phyloP scores from a whole-genome alignment of 2,113 vertebrate species.

The Dicerorhinus sumatrensis region DNA sequence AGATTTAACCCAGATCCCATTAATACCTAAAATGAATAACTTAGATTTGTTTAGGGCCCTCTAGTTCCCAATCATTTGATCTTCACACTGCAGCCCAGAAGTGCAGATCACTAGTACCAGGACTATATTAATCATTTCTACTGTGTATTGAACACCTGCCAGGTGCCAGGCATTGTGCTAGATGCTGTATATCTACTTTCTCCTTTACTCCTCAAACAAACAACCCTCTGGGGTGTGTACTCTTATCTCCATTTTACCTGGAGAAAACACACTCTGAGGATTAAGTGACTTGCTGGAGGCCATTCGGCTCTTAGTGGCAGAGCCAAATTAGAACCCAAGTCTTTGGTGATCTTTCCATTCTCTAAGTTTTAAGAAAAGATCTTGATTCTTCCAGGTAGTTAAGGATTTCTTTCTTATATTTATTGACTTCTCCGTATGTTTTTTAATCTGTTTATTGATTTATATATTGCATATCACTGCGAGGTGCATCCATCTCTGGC shows the following conservation, averaged over 20 bases:
- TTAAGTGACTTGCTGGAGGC: not conserved
- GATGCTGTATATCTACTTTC: not conserved
- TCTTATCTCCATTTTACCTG: not conserved
- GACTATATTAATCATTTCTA: not conserved
- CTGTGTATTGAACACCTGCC: not conserved
- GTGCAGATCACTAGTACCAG: not conserved
- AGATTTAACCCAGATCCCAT: not conserved
- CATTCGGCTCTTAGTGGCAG: not conserved
- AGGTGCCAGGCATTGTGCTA: not conserved
- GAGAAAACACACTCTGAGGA: not conserved
- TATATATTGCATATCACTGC: not conserved
- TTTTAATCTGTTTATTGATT: not conserved
- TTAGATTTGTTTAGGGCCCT: not conserved
- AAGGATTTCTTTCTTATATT: not conserved
- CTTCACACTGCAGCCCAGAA: not conserved
- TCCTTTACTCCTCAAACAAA: not conserved
- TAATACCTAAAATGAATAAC: not conserved
- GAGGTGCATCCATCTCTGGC: not conserved
- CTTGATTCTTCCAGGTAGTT: not conserved
- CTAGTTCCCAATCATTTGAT: not conserved
- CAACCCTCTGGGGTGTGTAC: not conserved
- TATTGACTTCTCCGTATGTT: not conserved
- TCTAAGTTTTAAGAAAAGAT: not conserved
- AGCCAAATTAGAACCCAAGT: not conserved
- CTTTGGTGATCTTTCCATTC: not conserved